Base-by-base conservation (phyloP, 2,888 invertebrate species). In the Chelonus formosanus region DNA sequence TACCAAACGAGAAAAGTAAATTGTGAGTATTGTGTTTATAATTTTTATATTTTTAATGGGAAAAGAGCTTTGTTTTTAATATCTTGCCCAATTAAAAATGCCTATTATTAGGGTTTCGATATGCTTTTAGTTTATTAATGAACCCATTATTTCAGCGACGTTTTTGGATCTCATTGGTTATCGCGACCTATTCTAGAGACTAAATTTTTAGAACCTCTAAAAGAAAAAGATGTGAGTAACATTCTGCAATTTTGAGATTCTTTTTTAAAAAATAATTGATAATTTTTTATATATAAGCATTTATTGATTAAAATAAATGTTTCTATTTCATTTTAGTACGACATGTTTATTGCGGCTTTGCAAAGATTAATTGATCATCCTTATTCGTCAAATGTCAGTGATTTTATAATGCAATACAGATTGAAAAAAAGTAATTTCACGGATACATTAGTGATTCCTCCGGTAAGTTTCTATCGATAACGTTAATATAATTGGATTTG, bases 391-490 rank as follows among this genome's bases (percentile, higher is more conserved):
- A 87, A 86, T 76, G 86, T 85, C 40, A 89, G 90, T 80, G 91
- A 93, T 50, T 93, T 94, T 73, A 89, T 97, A 75, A 88, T 90
- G 73, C 86, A 89, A 70, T 94, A 88, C 76, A 86, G 92, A 71
- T 90, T 88, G 77, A 84, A 87, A 0, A 78, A 92, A 48, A 80
- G 88, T 71, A 85, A 86, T 66, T 89, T 90, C 76, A 87, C 86
- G 10, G 87, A 87, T 77, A 85, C 88, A 4, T 77, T 87, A 59
- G 88, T 90, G 72, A 87, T 92, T 63, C 90, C 91, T 8, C 89
- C 82, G 74, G 86, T 87, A 74, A 74, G 78, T 75, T 58, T 54
- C 52, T 8, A 31, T 20, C 48, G 34, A 50, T 8, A 48, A 44
- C 5, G 10, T 55, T 52, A 20, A 20, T 20, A 20, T 10, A 31